Base-by-base conservation (phyloP, 2,113 vertebrate genomes). In the Peromyscus maniculatus region DNA sequence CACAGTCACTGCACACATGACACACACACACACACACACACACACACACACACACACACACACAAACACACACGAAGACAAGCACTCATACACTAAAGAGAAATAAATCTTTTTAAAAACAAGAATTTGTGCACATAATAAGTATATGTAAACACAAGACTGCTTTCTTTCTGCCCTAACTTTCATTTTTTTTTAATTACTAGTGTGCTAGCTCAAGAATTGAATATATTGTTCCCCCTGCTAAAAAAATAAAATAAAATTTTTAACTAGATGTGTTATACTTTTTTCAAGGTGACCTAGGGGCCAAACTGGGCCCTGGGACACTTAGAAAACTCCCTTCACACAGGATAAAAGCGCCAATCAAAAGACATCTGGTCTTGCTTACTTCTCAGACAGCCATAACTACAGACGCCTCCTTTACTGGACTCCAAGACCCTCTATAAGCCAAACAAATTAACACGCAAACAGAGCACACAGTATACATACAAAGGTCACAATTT, bases 141-240 rank as follows among this genome's bases (percentile, higher is more conserved):
- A 88, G 57, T 31, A 19, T 26, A 49, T 22, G 57, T 43, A 84
- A 69, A 69, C 28, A 57, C 1, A 91, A n/a, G 7, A 33, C 22
- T 69, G 5, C 62, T 95, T 92, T 59, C 26, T 83, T 94, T 72
- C 49, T 62, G 31, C 1, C 19, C 43, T 77, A 57, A 15, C 24
- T 91, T 89, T 75, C 17, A 57, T 22, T 57, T 92, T 57, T n/a
- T 92, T 79, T 89, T 74, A 94, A 89, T 94, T 87, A 91, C 46
- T 62, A 96, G 16, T 33, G 8, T 92, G 26, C 17, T 64, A 84
- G 21, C 36, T 89, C 57, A 84, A 74, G 49, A 95, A 87, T 6
- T 83, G 9, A 83, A 75, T 22, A 62, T 6, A 90, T 79, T 31
- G 69, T 90, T 80, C 49, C 6, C 15, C 33, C 46, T 59, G 17